phyloP scores from a whole-genome alignment of 2,888 invertebrate species.

The Psylliodes chrysocephalus region DNA sequence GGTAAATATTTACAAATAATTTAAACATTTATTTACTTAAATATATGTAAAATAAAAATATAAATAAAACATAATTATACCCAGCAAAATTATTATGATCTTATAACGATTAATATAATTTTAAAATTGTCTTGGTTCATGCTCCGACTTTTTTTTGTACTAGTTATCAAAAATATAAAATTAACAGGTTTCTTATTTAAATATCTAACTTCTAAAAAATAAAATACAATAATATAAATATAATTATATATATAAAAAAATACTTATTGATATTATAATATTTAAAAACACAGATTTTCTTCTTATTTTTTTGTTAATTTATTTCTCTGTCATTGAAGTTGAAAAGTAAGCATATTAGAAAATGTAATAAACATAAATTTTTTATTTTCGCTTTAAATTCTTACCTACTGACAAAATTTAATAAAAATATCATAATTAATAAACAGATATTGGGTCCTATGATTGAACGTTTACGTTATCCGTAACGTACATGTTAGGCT shows the following conservation, averaged over 20 bases:
- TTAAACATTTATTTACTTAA: not conserved
- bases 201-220: conserved; percentile 37
- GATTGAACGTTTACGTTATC: too few species aligned
- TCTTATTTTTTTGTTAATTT: too few species aligned
- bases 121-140: conserved; percentile 1
- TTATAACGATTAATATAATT: too few species aligned
- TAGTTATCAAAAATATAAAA: conserved; percentile 18
- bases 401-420: too few species aligned
- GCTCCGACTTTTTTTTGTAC: conserved; percentile 18
- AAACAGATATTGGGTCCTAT: too few species aligned
- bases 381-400: too few species aligned
- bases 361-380: too few species aligned
- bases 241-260: conserved; percentile 56
- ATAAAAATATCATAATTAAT: too few species aligned
- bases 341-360: too few species aligned
- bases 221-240: conserved; percentile 36
- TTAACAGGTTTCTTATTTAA: conserved; percentile 20
- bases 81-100: not conserved
- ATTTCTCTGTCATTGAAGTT: too few species aligned
- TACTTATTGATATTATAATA: conserved; percentile 61
- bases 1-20: conserved; percentile 21
- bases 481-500: too few species aligned
- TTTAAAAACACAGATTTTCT: conserved; percentile 37
- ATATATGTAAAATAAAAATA: not conserved
- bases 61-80: not conserved